Conservation (phyloP, 37 sponge, comb jelly and placozoan genomes). For the Halisarca cf. caerulea region DNA sequence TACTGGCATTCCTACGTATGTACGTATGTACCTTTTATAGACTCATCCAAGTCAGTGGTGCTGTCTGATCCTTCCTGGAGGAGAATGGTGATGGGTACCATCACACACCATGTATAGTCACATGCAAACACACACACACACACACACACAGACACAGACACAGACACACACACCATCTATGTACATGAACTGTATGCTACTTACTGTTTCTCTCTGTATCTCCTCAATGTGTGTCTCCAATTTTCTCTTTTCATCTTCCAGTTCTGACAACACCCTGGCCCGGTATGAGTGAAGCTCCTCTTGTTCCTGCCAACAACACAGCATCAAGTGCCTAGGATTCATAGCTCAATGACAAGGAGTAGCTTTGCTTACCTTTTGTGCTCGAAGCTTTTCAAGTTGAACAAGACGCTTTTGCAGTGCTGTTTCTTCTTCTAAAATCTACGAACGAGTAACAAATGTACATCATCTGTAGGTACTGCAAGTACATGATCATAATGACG, state of each 20-base stretch:
- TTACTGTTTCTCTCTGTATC: conserved; percentile 33
- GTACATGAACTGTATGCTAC: conserved; percentile 20
- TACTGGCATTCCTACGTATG: too few relatives aligned
- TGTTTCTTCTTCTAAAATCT: conserved; percentile 73
- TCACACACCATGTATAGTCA: background rate
- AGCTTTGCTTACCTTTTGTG: conserved; percentile 49
- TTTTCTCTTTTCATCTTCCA: conserved; percentile 76
- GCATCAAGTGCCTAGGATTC: too few relatives aligned
- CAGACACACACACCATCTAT: background rate
- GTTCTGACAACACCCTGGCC: conserved; percentile 58
- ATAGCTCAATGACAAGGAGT: too few relatives aligned
- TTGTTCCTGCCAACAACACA: conserved; percentile 50
- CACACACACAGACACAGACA: too few relatives aligned
- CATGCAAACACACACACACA: too few relatives aligned
- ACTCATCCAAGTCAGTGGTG: background rate
- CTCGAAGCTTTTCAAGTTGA: conserved; percentile 63
- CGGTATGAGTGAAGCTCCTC: conserved; percentile 60
- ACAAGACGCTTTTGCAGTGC: conserved; percentile 69
- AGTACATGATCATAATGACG: too few relatives aligned
- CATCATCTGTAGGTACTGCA: too few relatives aligned
- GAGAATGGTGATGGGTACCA: background rate
- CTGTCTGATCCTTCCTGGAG: conserved; percentile 15
- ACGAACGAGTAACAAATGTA: too few relatives aligned
- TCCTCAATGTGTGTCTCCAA: conserved; percentile 51
- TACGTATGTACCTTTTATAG: background rate